Evolutionary conservation across 2,797 vertebrate genomes (phyloP), one percentile per base, ranked within the genome.

Genomic region (Picus viridis): DNA sequence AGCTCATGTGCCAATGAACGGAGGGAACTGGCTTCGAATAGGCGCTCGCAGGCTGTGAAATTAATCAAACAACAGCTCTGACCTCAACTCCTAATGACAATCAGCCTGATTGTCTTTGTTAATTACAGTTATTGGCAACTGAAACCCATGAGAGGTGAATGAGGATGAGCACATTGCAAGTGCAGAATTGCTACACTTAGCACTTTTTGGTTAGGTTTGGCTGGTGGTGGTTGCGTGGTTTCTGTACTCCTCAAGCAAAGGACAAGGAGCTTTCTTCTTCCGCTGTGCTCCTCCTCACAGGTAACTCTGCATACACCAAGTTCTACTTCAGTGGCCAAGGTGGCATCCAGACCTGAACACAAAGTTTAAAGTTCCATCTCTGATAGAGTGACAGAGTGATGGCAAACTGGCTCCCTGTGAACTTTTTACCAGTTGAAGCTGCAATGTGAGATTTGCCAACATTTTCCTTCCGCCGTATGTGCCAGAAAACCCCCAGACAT

Each of bases 61-160:
- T 92, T 93, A 97, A 93, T 93, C 92, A 90, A 97, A 97, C 95
- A 93, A 96, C 94, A 94, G 78, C 95, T 90, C 91, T 93, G 95
- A 95, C 94, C 96, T 92, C 95, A 96, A 93, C 95, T 95, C 92
- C 92, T 94, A 95, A 96, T 96, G 96, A 96, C 88, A 97, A 95
- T 95, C 93, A 95, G 83, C 64, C 93, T 92, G 78, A 97, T 96
- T 96, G 93, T 92, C 89, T 94, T 72, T 89, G 62, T 88, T 95
- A 97, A 96, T 97, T 95, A 95, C 53, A 95, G 86, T 90, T 96
- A 96, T 92, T 90, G 94, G 89, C 95, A 92, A 96, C 41, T 96
- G 82, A 96, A 96, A 96, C 77, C 90, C 96, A 94, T 95, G 89
- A 95, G 88, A 95, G 86, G 95, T 95, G 89, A 95, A 95, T 9